Conservation (phyloP, 2,888 invertebrate species). For the Xestobium rufovillosum region DNA sequence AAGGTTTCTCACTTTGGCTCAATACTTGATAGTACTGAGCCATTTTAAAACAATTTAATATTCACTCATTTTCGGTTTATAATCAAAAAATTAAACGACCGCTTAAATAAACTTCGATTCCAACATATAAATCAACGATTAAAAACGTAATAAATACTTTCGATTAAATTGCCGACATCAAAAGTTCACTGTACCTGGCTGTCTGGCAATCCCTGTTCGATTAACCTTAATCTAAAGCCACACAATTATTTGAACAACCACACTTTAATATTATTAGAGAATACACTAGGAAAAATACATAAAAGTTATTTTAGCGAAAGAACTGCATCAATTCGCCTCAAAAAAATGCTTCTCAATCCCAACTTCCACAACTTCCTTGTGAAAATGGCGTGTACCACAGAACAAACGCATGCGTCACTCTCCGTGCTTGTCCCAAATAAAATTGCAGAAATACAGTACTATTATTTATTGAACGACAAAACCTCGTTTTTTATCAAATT, state of each 20-base stretch:
- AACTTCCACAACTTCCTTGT: slow-evolving; percentile 2
- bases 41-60: slow-evolving; percentile 54
- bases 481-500: not conserved
- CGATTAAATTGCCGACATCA: no score
- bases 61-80: no score
- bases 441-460: no score
- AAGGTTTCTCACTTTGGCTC: slow-evolving; percentile 48
- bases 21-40: slow-evolving; percentile 64
- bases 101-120: no score
- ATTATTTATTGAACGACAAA: slow-evolving; percentile 8
- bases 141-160: slow-evolving; percentile 1
- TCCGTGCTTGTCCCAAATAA: no score
- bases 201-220: not conserved
- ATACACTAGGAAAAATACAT: no score
- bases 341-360: slow-evolving; percentile 3
- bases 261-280: no score
- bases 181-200: slow-evolving; percentile 3
- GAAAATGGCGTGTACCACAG: slow-evolving; percentile 14
- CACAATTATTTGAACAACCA: no score
- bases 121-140: slow-evolving; percentile 15
- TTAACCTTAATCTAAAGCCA: not conserved
- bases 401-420: slow-evolving; percentile 6
- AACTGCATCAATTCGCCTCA: no score
- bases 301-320: not conserved
- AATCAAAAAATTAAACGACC: no score